Evolutionary conservation across 2,113 vertebrate genomes (phyloP), one percentile per base, ranked within the genome.

Genomic region (Megalops atlanticus): DNA sequence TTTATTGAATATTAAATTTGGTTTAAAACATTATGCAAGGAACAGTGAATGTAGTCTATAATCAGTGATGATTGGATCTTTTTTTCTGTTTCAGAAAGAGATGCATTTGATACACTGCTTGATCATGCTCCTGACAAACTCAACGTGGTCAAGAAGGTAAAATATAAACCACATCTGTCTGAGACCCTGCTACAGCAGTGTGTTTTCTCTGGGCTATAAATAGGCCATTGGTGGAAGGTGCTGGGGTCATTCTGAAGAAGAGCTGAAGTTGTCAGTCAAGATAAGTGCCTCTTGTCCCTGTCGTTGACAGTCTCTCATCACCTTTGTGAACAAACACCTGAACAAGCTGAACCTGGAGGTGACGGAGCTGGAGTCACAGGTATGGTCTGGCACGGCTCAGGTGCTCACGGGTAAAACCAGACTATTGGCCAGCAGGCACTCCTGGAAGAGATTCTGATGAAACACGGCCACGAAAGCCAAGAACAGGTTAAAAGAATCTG

Each of bases 321-420:
- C 94, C 0, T 97, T 97, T 69, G 95, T 96, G 83, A 97, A 97
- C 90, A 96, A 96, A 76, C 96, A 96, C 80, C 88, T 97, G 47
- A 96, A 96, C 88, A 97, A 97, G 84, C 89, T 97, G 80, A 97
- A 97, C 82, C 80, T 97, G 91, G 96, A 97, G 86, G 96, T 97
- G 74, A 95, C 95, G 0, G 95, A 96, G 24, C 90, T 97, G 75
- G 96, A 97, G 88, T 94, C 94, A 4, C 96, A 96, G 94, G 96
- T 96, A 85, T 21, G 49, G 40, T 33, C n/a, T n/a, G n/a, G n/a
- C n/a, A n/a, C n/a, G n/a, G n/a, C n/a, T n/a, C n/a, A n/a, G n/a
- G n/a, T n/a, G n/a, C n/a, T n/a, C n/a, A n/a, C n/a, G n/a, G n/a
- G n/a, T n/a, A n/a, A n/a, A n/a, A n/a, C n/a, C n/a, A n/a, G n/a